Evolutionary conservation across 2,888 invertebrate species (phyloP), one percentile per base, ranked within the genome.

Genomic region (Xiphydria camelus): DNA sequence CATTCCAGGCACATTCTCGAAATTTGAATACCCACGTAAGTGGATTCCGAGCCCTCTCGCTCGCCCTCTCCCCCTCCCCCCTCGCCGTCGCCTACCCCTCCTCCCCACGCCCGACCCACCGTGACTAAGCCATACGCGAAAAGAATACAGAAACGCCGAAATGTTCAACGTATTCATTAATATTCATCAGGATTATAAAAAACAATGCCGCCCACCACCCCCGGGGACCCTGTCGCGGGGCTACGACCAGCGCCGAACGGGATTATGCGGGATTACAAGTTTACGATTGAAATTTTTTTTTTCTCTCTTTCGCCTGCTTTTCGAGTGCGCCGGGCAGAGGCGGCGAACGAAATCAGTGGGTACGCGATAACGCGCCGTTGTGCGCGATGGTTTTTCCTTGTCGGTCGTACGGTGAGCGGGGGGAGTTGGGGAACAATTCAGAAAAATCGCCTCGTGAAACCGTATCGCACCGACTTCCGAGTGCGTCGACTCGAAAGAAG

Each of bases 91-190:
- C n/a, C n/a, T n/a, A n/a, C n/a, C n/a, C n/a, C n/a, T n/a, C n/a
- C n/a, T n/a, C n/a, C 9, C n/a, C 32, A 3, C 32, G 9, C 10
- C 36, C 20, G 55, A 33, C 49, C 41, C 36, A 44, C 39, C 55
- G 64, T 70, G 70, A 70, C 68, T 70, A 66, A 70, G 64, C 64
- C 55, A 61, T 59, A 72, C 69, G 73, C 70, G 70, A 69, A 72
- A 68, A 68, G 73, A 73, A 73, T 73, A 72, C 64, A 63, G 60
- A 64, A 61, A 55, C 55, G 53, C 52, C 51, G 54, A 58, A 59
- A 56, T 59, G 55, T 59, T 57, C 53, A 45, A 49, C 54, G 55
- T 50, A 59, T 53, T 55, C 70, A 73, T 73, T 73, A 73, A 71
- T 73, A 73, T 73, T 73, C 71, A 70, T 67, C 65, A 66, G 67